Percentiles rank a stretch among this genome's conserved stretches.
These are phyloP conservation scores for Chamaea fasciata DNA, from an alignment of 2,113 vertebrate genomes.

Conservation along the genomic window DNA sequence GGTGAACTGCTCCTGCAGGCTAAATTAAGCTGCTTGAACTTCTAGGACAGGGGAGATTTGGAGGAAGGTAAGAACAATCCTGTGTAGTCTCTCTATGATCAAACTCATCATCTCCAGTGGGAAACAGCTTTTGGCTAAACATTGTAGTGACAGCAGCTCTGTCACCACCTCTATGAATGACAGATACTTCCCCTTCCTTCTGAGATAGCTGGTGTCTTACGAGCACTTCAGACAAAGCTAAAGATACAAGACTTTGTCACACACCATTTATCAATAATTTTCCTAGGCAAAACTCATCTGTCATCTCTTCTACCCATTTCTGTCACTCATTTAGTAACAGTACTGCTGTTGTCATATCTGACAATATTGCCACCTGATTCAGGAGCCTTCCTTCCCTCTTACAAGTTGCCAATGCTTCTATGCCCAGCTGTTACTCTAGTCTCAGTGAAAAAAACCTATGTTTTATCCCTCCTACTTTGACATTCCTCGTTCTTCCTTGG, in stretches of 20 bases:
- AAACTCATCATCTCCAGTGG: not conserved
- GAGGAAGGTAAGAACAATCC: not conserved
- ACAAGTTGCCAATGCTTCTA: not conserved
- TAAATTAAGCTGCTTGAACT: not conserved
- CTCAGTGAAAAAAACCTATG: not conserved
- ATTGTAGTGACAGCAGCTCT: not conserved
- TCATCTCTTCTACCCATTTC: not conserved
- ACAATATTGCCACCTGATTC: not conserved
- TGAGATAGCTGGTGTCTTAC: not conserved
- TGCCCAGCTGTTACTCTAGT: not conserved
- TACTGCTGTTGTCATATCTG: not conserved
- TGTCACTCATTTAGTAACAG: not conserved
- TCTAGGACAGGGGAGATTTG: not conserved
- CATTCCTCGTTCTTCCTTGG: not conserved
- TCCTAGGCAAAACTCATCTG: not conserved
- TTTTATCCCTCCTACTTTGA: not conserved
- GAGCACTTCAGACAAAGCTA: not conserved
- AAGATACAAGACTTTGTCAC: not conserved
- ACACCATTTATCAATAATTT: not conserved
- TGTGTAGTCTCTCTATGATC: not conserved
- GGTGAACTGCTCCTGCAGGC: not conserved
- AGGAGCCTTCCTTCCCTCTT: not conserved
- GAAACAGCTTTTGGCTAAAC: not conserved
- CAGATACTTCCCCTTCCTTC: not conserved
- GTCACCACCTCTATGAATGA: not conserved